Conservation (phyloP, 1,140 invertebrate genomes). For the Cyclina sinensis region DNA sequence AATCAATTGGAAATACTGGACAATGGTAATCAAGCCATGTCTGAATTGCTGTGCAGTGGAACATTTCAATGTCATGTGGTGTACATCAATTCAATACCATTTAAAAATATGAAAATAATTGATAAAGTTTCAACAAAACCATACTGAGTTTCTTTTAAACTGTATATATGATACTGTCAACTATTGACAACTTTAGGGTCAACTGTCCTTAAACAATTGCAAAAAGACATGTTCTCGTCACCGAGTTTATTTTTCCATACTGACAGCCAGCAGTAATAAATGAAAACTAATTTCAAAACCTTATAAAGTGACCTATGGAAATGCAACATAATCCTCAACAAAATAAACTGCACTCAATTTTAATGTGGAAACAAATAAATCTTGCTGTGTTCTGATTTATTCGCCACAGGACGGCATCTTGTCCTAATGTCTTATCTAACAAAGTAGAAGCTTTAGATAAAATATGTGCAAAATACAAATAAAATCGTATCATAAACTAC, state of each 20-base stretch:
- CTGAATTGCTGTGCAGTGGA: background rate
- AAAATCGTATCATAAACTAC: background rate
- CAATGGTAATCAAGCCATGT: conserved; percentile 6
- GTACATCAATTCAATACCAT: conserved; percentile 34
- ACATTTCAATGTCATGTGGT: conserved; percentile 12
- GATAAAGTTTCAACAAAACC: background rate
- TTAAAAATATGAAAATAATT: conserved; percentile 52
- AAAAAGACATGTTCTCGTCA: background rate
- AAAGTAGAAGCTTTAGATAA: background rate
- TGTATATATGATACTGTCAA: background rate
- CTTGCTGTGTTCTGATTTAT: background rate
- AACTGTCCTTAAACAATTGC: background rate
- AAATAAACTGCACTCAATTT: background rate
- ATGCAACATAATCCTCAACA: background rate
- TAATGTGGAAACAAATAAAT: conserved; percentile 13
- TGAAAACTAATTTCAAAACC: background rate
- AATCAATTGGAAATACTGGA: conserved; percentile 20
- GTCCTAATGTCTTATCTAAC: background rate
- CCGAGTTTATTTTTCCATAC: background rate
- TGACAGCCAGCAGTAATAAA: background rate
- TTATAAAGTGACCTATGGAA: background rate
- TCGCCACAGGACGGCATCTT: background rate
- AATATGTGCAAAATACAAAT: conserved; percentile 24
- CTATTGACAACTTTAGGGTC: background rate
- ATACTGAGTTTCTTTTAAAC: background rate